Evolutionary conservation across 2,113 vertebrate genomes (phyloP).

Genomic region (Notiomystis cincta): DNA sequence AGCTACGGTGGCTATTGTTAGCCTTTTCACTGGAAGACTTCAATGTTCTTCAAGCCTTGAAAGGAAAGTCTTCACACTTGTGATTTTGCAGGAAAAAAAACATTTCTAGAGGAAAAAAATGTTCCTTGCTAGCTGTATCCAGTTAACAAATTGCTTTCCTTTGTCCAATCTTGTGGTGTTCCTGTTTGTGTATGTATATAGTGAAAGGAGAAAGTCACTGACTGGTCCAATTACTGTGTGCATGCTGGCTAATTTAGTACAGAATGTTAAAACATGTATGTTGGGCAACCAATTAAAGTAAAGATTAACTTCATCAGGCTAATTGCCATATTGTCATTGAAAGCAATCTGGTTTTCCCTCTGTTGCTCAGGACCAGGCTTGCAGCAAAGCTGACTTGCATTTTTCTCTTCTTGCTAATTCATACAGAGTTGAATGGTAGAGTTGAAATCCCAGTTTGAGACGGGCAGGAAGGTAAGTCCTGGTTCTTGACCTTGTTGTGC

Average conservation of each 20-base stretch:
- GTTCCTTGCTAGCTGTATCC: constrained; percentile 36
- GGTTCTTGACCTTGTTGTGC: neutral
- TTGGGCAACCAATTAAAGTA: constrained; percentile 55
- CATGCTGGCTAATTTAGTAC: constrained; percentile 44
- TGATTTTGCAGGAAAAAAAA: constrained; percentile 32
- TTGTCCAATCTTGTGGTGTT: constrained; percentile 47
- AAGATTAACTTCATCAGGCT: constrained; percentile 41
- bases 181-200: constrained; percentile 50
- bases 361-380: neutral
- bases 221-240: constrained; percentile 44
- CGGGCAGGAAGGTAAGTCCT: neutral
- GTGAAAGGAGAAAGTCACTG: constrained; percentile 41
- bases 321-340: constrained; percentile 12
- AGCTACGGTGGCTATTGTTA: constrained; percentile 54
- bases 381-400: constrained; percentile 16
- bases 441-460: neutral
- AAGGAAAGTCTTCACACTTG: constrained; percentile 39
- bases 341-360: neutral
- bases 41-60: constrained; percentile 26
- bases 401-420: neutral
- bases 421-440: neutral
- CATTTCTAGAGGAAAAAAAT: constrained; percentile 50
- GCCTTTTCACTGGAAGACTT: constrained; percentile 49
- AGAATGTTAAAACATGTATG: constrained; percentile 48
- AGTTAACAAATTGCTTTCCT: constrained; percentile 55